Base-by-base conservation (phyloP, 1,140 invertebrate genomes). In the Drosophila nebulosa region DNA sequence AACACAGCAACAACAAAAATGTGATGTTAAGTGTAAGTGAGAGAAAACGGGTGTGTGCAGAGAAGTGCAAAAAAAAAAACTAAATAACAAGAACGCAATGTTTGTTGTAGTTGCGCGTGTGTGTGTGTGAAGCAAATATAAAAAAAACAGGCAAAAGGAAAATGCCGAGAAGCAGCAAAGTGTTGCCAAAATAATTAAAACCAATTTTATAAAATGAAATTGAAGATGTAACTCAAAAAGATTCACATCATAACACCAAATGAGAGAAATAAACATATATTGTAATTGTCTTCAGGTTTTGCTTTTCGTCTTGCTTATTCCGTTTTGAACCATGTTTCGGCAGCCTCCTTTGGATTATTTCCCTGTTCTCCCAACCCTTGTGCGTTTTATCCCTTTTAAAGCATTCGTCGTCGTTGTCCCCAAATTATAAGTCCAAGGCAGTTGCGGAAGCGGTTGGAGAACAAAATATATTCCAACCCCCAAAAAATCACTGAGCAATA, bases 21-120 rank as follows among this genome's bases (percentile, higher is more conserved):
- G 80, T 85, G 81, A 85, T 85, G 78, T 78, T 79, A 75, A 81
- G 79, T 74, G 76, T 86, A 64, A 86, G 81, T 86, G 69, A 35
- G 69, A 51, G 4, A 46, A 46, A 46, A 46, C 39, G 39, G 39
- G 39, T 18, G 39, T 46, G 39, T 46, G 39, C 39, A 10, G 21
- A 46, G 32, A 50, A n/a, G 14, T 0, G 30, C 27, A 32, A 22
- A 26, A 35, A 18, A 35, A 56, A 58, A 14, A 30, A 10, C 3
- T 5, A 27, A 42, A 42, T 4, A 22, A 64, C 22, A 58, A 52
- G 5, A 32, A 64, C 57, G 14, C 24, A 26, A 57, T 69, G 18
- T 55, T 58, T 58, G 64, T 75, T 12, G 51, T 46, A 30, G 39
- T 50, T 30, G 36, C 55, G 62, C 35, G 39, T 32, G 56, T 30